Percentiles rank a stretch among this genome's conserved stretches.
phyloP scores from a whole-genome alignment of 2,797 vertebrate species.

The Trematomus bernacchii region DNA sequence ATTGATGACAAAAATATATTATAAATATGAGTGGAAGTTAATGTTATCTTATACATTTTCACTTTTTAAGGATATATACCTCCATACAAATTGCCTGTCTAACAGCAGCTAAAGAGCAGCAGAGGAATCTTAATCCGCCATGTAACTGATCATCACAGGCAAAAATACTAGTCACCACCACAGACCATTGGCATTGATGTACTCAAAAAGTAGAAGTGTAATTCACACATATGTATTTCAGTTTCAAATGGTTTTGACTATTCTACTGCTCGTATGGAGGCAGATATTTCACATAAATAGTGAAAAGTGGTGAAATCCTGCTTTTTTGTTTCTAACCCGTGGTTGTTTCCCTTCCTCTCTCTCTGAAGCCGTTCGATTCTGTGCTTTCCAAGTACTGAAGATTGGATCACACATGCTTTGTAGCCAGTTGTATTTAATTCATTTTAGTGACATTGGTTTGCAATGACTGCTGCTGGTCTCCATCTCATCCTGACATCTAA shows the following conservation, averaged over 20 bases:
- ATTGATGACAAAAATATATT: constrained; percentile 8
- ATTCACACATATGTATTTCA: constrained; percentile 22
- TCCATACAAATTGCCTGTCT: constrained; percentile 30
- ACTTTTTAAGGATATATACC: constrained; percentile 50
- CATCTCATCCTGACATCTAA: constrained; percentile 83
- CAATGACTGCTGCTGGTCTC: constrained; percentile 84
- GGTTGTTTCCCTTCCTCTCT: constrained; percentile 78
- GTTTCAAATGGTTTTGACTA: constrained; percentile 19
- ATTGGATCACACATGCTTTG: constrained; percentile 76
- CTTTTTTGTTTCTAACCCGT: constrained; percentile 62
- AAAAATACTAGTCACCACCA: constrained; percentile 27
- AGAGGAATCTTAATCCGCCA: constrained; percentile 1
- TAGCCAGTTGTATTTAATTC: constrained; percentile 83
- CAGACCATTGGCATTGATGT: constrained; percentile 26
- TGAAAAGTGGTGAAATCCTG: constrained; percentile 80
- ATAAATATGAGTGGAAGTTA: constrained; percentile 29
- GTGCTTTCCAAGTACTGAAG: constrained; percentile 48
- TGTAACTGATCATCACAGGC: constrained; percentile 13
- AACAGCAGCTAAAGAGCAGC: constrained; percentile 8
- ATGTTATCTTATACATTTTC: constrained; percentile 38
- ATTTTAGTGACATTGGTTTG: constrained; percentile 85
- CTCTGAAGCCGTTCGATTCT: constrained; percentile 59
- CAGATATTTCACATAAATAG: constrained; percentile 55
- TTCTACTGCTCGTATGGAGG: constrained; percentile 37
- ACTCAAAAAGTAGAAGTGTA: constrained; percentile 35